phyloP scores from a whole-genome alignment of 2,797 vertebrate genomes.

The Tokudaia tokunoshimensis region DNA sequence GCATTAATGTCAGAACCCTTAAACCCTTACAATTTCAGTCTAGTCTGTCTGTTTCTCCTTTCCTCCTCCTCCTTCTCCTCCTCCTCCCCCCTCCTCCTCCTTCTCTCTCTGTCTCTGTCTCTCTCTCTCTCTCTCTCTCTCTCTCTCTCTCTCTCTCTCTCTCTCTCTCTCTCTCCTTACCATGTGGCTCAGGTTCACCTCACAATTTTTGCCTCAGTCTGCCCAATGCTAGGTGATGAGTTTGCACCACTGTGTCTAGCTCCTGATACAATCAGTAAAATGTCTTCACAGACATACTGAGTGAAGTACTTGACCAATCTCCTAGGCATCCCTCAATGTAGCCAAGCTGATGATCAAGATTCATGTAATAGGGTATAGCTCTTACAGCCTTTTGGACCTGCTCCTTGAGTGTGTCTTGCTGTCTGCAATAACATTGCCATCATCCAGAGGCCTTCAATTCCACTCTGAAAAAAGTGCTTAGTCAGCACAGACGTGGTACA shows the following conservation, averaged over 20 bases:
- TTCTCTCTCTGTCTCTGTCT: neutral
- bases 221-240: neutral
- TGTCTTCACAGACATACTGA: neutral
- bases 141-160: neutral
- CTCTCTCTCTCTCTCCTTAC: neutral
- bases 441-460: fast-evolving
- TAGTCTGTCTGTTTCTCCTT: neutral
- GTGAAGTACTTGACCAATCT: neutral
- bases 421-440: neutral
- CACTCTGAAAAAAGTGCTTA: neutral
- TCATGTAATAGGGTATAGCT: neutral
- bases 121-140: neutral
- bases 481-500: fast-evolving
- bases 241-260: neutral
- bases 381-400: neutral
- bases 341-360: neutral
- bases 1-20: neutral
- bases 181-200: neutral
- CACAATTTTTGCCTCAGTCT: neutral
- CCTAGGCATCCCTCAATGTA: neutral
- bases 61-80: no score
- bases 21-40: neutral
- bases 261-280: neutral
- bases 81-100: no score
- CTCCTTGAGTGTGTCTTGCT: neutral